Base-by-base conservation (phyloP, 1,140 invertebrate genomes). In the Drosophila parvula region DNA sequence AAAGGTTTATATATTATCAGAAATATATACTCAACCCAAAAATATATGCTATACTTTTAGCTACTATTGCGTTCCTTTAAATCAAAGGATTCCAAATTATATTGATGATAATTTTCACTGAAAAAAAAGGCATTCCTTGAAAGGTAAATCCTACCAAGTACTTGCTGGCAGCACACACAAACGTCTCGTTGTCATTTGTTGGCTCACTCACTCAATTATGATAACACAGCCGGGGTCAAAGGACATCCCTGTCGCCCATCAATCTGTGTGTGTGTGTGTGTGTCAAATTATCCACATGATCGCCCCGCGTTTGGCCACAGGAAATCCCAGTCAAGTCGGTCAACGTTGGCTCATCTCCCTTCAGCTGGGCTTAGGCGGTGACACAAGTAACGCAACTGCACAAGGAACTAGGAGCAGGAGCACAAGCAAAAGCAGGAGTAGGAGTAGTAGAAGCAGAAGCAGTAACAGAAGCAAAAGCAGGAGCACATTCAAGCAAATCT, bases 401-500 rank as follows among this genome's bases (percentile, higher is more conserved):
- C 57, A 48, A 55, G 43, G 10, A 64, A 53, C 60, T 8, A n/a
- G 27, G 32, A 38, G 59, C 38, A 22, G 22, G 22, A 22, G 22
- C 5, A 14, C 0, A 3, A 8, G 16, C 27, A 48, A 7, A 11
- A 47, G 45, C 27, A n/a, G 0, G 0, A 27, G 22, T 22, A 51
- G 11, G 1, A 36, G 11, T n/a, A 51, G 6, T 3, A 8, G 7
- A 1, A 28, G 22, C 44, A 48, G 4, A 7, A n/a, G 8, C 27
- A 30, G 14, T 1, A 32, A n/a, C 27, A 16, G 22, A 16, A 48
- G 34, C 62, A 11, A n/a, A n/a, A 51, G 45, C 44, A 27, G n/a
- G 5, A 50, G 16, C 56, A 85, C 81, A 81, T 85, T 81, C 77
- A 55, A 56, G 69, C 47, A 85, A 85, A 85, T 85, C 81, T 81